These are phyloP conservation scores for Pseudorhiza aurosa DNA, from an alignment of 30 jellyfish, hydroid and myxozoan genomes.

Conservation along the genomic window DNA sequence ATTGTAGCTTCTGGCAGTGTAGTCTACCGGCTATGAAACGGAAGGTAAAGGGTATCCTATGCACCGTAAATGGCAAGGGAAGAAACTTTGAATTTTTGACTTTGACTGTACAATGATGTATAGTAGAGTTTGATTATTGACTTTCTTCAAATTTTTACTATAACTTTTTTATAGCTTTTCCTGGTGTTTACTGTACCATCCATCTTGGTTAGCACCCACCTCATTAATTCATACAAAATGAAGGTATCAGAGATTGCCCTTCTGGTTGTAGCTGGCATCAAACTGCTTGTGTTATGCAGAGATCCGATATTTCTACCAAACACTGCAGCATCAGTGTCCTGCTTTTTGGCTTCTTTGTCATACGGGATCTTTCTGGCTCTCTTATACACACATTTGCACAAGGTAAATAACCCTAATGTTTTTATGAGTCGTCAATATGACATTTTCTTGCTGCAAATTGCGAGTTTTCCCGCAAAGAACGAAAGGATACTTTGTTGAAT, in stretches of 20 bases:
- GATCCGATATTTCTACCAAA: slow-evolving; percentile 6
- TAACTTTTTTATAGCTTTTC: slow-evolving; percentile 17
- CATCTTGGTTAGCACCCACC: slow-evolving; percentile 12
- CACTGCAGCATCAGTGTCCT: not conserved
- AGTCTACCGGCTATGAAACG: no score
- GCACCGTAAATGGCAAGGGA: no score
- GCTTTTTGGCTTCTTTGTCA: slow-evolving; percentile 1
- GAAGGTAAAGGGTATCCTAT: no score
- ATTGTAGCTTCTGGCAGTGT: no score
- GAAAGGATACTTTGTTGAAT: no score
- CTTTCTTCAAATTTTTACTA: no score
- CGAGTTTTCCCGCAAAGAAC: no score
- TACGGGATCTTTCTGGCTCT: slow-evolving; percentile 3
- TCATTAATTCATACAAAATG: not conserved
- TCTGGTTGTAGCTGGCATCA: slow-evolving; percentile 4
- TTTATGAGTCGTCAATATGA: no score
- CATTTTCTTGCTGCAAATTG: no score
- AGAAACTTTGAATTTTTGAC: no score
- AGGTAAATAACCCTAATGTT: slow-evolving; percentile 31
- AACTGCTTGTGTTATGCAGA: slow-evolving; percentile 24
- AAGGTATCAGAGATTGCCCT: slow-evolving; percentile 2
- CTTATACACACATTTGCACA: not conserved
- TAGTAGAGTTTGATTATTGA: no score
- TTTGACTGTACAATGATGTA: no score
- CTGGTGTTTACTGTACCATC: slow-evolving; percentile 38